Percentiles rank a stretch among this genome's conserved stretches.
phyloP scores from a whole-genome alignment of 1,140 invertebrate genomes.

The Drosophila ercepeae region DNA sequence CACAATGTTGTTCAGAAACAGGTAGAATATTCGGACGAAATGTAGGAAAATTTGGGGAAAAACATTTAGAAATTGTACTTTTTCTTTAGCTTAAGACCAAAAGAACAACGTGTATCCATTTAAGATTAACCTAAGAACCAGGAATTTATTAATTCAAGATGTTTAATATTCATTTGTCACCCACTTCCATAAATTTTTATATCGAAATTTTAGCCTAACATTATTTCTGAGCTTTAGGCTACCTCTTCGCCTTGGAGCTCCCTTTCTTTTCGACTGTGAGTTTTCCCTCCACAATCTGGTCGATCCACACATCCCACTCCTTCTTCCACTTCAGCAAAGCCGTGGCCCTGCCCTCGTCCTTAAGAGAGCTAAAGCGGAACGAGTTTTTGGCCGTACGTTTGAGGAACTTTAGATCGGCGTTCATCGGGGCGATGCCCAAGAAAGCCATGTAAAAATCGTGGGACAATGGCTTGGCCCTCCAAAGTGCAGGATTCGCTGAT shows the following conservation, averaged over 20 bases:
- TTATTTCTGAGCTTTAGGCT: background rate
- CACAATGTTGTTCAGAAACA: slow-evolving; percentile 14
- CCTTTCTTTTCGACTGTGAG: background rate
- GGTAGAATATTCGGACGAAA: slow-evolving; percentile 13
- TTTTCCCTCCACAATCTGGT: slow-evolving; percentile 21
- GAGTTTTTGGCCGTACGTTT: slow-evolving; percentile 92
- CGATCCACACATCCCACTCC: slow-evolving; percentile 64
- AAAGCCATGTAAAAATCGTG: slow-evolving; percentile 94
- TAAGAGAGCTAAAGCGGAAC: slow-evolving; percentile 86
- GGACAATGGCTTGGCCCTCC: slow-evolving; percentile 89
- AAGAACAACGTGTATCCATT: no score
- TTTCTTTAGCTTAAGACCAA: no score
- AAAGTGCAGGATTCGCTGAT: slow-evolving; percentile 90
- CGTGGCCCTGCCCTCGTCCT: slow-evolving; percentile 43
- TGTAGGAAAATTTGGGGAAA: background rate
- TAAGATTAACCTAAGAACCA: no score
- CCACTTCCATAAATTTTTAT: no score
- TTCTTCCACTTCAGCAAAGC: slow-evolving; percentile 64
- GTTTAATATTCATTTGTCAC: no score
- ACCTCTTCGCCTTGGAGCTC: background rate
- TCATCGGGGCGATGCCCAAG: slow-evolving; percentile 89
- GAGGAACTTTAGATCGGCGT: slow-evolving; percentile 88
- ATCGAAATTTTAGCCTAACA: background rate
- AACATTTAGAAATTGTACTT: background rate
- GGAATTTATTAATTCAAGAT: no score